phyloP scores from a whole-genome alignment of 2,113 vertebrate genomes.

The Halichoerus grypus region DNA sequence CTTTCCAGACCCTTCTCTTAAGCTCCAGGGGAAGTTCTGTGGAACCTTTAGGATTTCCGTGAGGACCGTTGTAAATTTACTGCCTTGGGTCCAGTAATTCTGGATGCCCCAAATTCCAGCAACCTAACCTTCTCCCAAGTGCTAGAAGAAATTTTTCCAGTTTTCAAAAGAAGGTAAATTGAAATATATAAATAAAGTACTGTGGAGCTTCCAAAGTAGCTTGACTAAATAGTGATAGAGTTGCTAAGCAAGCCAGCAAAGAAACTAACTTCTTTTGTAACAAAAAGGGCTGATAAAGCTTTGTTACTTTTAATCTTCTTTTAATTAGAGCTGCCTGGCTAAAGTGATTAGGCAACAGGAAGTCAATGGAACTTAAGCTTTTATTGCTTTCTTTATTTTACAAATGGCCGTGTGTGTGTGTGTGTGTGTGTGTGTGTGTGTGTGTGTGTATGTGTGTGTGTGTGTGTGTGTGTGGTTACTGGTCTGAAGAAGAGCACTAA shows the following conservation, averaged over 20 bases:
- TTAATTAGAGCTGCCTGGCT: constrained; percentile 25
- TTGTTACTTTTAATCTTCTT: constrained; percentile 12
- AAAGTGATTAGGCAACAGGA: constrained; percentile 18
- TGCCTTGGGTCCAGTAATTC: not conserved
- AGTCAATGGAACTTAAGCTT: not conserved
- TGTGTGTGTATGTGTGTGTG: not conserved
- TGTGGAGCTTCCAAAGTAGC: not conserved
- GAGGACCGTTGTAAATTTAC: not conserved
- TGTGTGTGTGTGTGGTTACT: not conserved
- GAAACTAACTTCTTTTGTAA: not conserved
- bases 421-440: too few species aligned
- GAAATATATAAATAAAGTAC: not conserved
- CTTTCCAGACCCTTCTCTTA: not conserved
- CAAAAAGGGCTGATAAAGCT: not conserved
- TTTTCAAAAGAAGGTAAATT: not conserved
- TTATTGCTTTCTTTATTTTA: constrained; percentile 13
- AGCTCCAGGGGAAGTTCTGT: not conserved
- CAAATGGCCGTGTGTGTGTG: not conserved
- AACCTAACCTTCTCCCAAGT: not conserved
- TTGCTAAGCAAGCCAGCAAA: not conserved
- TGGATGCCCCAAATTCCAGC: not conserved
- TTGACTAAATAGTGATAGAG: not conserved
- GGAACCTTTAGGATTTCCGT: not conserved
- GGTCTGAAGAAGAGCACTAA: not conserved
- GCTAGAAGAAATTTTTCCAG: not conserved